Conservation (phyloP, 2,888 invertebrate genomes). For the Tinea pellionella region DNA sequence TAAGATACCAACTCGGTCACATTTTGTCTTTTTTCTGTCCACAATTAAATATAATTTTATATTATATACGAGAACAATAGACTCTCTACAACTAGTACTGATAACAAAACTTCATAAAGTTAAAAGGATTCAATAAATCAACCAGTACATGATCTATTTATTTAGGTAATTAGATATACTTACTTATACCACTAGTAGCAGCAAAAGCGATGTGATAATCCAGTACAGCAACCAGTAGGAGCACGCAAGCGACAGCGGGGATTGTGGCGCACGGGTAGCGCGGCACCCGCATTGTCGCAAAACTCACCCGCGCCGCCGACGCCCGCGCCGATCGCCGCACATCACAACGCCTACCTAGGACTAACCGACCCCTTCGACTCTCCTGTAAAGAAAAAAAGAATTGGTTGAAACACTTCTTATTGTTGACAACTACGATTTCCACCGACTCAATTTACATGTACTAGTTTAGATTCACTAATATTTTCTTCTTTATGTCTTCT, state of each 20-base stretch:
- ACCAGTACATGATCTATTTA: no score
- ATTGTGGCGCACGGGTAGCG: conserved; percentile 38
- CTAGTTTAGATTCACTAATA: no score
- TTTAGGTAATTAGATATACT: conserved; percentile 21
- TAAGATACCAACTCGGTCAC: no score
- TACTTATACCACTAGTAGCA: conserved; percentile 31
- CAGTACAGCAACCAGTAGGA: conserved; percentile 30
- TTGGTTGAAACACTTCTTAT: no score
- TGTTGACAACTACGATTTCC: conserved; percentile 24
- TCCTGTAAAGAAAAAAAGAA: conserved; percentile 52
- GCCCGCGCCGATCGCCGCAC: conserved; percentile 53
- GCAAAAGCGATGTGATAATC: conserved; percentile 23
- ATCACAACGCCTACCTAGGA: conserved; percentile 59
- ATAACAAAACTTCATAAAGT: no score
- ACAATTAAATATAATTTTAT: no score
- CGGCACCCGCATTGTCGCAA: conserved; percentile 58
- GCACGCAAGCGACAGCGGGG: conserved; percentile 33
- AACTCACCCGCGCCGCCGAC: conserved; percentile 61
- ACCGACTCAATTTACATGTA: no score
- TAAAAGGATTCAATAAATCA: no score
- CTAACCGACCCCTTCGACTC: conserved; percentile 59
- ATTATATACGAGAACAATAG: no score
- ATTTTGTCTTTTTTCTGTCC: no score
- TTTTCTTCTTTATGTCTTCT: no score
- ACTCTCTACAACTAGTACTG: no score